Evolutionary conservation across 2,888 invertebrate genomes (phyloP).

Genomic region (Elegia similella): DNA sequence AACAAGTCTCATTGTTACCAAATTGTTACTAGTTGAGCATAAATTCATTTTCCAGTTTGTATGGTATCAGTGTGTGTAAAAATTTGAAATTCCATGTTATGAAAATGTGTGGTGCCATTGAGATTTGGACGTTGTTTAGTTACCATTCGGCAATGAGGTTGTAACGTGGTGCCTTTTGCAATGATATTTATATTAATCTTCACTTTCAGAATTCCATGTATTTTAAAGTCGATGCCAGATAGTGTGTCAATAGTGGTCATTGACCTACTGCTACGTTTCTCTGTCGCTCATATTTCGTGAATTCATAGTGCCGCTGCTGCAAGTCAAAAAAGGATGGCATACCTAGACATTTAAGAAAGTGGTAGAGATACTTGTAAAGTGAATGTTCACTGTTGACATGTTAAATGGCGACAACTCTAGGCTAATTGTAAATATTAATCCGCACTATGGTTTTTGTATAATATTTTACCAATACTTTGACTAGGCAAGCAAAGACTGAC

Average conservation of each 20-base stretch:
- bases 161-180: conserved; percentile 45
- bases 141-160: conserved; percentile 44
- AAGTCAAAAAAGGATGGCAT: too few species aligned
- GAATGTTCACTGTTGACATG: not conserved
- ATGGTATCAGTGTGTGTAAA: conserved; percentile 45
- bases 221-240: conserved; percentile 19
- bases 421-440: conserved; percentile 30
- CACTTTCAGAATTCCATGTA: conserved; percentile 28
- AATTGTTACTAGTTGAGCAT: not conserved
- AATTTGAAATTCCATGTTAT: conserved; percentile 25
- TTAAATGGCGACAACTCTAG: not conserved
- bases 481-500: conserved; percentile 81
- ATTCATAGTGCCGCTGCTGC: too few species aligned
- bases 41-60: conserved; percentile 28
- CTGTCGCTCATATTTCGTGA: too few species aligned
- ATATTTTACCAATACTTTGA: conserved; percentile 71
- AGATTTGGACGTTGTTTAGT: conserved; percentile 39
- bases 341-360: not conserved
- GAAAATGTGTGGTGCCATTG: conserved; percentile 49
- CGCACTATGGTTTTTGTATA: conserved; percentile 40
- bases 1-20: not conserved
- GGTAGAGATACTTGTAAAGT: not conserved
- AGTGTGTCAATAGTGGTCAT: not conserved
- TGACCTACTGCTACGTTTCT: not conserved
- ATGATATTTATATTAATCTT: conserved; percentile 37